These are phyloP conservation scores for Hyppa rectilinea DNA, from an alignment of 2,888 invertebrate genomes.

Conservation along the genomic window DNA sequence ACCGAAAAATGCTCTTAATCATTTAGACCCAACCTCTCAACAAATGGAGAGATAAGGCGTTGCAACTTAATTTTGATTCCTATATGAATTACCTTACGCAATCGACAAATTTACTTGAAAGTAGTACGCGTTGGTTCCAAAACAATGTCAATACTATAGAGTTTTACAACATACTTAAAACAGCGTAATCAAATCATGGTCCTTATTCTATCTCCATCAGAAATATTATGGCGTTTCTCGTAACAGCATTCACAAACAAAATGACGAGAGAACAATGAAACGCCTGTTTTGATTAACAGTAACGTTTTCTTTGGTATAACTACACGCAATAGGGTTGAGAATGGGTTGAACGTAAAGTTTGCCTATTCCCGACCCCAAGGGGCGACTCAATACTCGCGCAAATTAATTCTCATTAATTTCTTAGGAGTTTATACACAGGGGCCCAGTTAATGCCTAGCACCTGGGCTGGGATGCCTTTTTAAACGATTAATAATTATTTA, in stretches of 20 bases:
- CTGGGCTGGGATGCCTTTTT: conserved; percentile 43
- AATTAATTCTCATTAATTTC: conserved; percentile 67
- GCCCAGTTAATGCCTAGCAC: conserved; percentile 47
- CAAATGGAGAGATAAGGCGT: not conserved
- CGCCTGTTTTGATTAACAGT: conserved; percentile 59
- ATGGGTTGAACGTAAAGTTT: conserved; percentile 44
- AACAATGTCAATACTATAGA: conserved; percentile 8
- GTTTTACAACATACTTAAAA: conserved; percentile 27
- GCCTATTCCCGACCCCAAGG: conserved; percentile 37
- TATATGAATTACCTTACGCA: not conserved
- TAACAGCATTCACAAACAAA: conserved; percentile 53
- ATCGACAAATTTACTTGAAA: not conserved
- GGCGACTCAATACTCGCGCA: conserved; percentile 46
- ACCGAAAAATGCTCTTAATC: not conserved
- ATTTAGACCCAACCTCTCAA: not conserved
- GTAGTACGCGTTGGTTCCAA: not conserved
- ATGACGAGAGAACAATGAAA: conserved; percentile 55
- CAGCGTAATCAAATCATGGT: conserved; percentile 32
- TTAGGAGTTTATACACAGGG: conserved; percentile 54
- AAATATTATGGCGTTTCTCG: conserved; percentile 23
- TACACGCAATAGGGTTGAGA: conserved; percentile 44
- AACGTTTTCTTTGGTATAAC: conserved; percentile 48
- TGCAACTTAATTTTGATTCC: not conserved
- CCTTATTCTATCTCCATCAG: conserved; percentile 12
- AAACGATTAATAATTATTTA: conserved; percentile 49